These are phyloP conservation scores for Drosophila asahinai DNA, from an alignment of 1,140 invertebrate genomes.

Conservation along the genomic window DNA sequence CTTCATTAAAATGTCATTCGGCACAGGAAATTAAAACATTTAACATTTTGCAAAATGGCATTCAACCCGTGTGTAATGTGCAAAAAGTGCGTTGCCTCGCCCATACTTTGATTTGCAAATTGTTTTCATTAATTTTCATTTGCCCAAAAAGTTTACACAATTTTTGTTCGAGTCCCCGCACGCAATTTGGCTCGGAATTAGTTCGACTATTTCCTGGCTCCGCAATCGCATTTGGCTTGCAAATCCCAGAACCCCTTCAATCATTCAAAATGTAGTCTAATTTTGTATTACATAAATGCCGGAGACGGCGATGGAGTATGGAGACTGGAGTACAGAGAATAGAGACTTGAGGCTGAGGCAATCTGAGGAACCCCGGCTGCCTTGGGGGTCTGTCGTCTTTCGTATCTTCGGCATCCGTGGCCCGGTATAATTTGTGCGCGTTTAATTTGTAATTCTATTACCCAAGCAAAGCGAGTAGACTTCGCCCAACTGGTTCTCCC, in stretches of 20 bases:
- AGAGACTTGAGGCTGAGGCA: constrained; percentile 31
- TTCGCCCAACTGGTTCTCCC: constrained; percentile 66
- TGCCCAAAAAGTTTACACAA: constrained; percentile 28
- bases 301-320: constrained; percentile 13
- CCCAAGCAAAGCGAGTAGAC: constrained; percentile 61
- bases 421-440: constrained; percentile 81
- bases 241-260: constrained; percentile 59
- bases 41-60: constrained; percentile 59
- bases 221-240: constrained; percentile 69
- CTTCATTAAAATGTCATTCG: constrained; percentile 84
- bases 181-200: constrained; percentile 41
- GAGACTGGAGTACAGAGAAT: constrained; percentile 7
- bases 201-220: constrained; percentile 61
- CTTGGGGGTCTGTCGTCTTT: constrained; percentile 48
- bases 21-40: constrained; percentile 83
- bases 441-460: constrained; percentile 84
- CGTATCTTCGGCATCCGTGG: constrained; percentile 59
- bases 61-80: constrained; percentile 46
- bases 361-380: constrained; percentile 20
- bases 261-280: constrained; percentile 81
- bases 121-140: constrained; percentile 52
- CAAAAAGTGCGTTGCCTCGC: constrained; percentile 57
- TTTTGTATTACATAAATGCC: constrained; percentile 79
- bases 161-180: constrained; percentile 11
- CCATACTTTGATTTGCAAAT: constrained; percentile 21